These are phyloP conservation scores for Aphidius colemani DNA, from an alignment of 2,888 invertebrate genomes.

Conservation along the genomic window DNA sequence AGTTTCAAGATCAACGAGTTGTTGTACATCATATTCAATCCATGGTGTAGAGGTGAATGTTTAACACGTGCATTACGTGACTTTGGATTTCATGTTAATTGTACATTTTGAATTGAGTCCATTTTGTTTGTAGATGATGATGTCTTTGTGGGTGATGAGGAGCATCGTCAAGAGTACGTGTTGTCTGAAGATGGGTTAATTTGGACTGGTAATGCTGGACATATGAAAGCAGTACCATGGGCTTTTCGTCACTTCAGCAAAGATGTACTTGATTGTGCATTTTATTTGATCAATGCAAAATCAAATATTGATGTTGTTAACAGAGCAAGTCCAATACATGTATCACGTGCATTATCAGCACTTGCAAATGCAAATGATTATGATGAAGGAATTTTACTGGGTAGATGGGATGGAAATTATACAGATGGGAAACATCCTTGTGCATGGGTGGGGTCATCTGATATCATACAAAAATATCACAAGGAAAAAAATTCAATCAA, in stretches of 20 bases:
- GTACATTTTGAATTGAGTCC: too few species aligned
- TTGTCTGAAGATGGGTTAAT: constrained; percentile 87
- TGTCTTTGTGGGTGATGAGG: constrained; percentile 70
- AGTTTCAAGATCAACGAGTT: constrained; percentile 78
- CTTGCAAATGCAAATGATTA: constrained; percentile 67
- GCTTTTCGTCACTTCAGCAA: constrained; percentile 89
- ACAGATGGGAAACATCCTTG: constrained; percentile 84
- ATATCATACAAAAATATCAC: constrained; percentile 83
- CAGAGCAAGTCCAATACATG: constrained; percentile 78
- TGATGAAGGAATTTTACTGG: constrained; percentile 74
- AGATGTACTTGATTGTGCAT: constrained; percentile 78
- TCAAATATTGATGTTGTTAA: constrained; percentile 70
- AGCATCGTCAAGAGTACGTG: constrained; percentile 81
- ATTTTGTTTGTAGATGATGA: constrained; percentile 61
- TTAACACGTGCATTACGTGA: too few species aligned
- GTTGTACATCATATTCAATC: constrained; percentile 85
- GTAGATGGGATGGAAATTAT: constrained; percentile 88
- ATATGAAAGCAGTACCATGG: constrained; percentile 86
- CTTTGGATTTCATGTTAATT: too few species aligned
- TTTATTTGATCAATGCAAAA: constrained; percentile 74
- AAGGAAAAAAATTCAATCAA: constrained; percentile 85
- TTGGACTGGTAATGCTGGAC: constrained; percentile 86
- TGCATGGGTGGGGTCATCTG: constrained; percentile 87
- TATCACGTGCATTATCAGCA: constrained; percentile 62
- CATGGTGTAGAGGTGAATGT: constrained; percentile 79